Evolutionary conservation across 2,888 invertebrate genomes (phyloP), one percentile per base, ranked within the genome.

Genomic region (Ceramica pisi): DNA sequence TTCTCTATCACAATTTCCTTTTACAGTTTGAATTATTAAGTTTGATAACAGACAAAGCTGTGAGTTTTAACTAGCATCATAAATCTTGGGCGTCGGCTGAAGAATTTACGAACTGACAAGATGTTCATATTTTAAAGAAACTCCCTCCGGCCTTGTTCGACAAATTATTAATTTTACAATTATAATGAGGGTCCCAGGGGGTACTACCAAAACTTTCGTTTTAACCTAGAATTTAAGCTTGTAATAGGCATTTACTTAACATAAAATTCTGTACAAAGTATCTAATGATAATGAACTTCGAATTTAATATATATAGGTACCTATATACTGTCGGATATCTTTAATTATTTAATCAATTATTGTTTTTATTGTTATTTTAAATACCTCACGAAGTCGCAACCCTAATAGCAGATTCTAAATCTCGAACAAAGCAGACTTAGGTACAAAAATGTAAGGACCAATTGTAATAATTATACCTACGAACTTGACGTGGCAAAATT

Each of bases 51-150:
- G 48, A 70, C 59, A 77, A 72, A 71, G 71, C 70, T 74, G 72
- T 73, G 71, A 80, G 71, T 67, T 74, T 82, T 56, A 67, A 80
- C 82, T 77, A 76, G 64, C 26, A 8, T 71, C 62, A 80, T 83
- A 85, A 86, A 82, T 84, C 78, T 72, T 82, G 67, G 63, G 74
- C 74, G 73, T 78, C 86, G 84, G 86, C 84, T 87, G 87, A 90
- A 86, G 84, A 89, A 93, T 93, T 93, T 92, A 93, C 89, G 89
- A 91, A 91, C 92, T 89, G 92, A 86, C 90, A 90, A 90, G 84
- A 86, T 86, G 86, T 88, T 87, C 85, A 86, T 89, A 89, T 89
- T 85, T 89, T 82, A 86, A 85, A 83, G 82, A 85, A 84, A 76
- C 81, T 80, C 81, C 84, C 87, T 73, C 78, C 67, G 84, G 86